Evolutionary conservation across 35 echinoderm and acorn worm species (phyloP), one percentile per base, ranked within the genome.

Genomic region (Ophioderma brevispina): DNA sequence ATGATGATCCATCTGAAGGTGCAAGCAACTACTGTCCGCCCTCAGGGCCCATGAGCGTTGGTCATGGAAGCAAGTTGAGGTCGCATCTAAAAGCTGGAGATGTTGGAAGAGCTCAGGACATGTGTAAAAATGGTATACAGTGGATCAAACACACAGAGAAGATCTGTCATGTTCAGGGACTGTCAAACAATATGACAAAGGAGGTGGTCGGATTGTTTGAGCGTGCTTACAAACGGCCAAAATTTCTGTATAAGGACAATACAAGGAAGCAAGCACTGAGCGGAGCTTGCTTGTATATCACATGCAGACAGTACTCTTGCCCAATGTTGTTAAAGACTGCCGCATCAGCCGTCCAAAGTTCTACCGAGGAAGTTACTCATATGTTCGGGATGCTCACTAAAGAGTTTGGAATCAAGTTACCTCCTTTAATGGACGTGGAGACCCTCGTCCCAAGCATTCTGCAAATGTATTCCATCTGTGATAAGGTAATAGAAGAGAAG

Each of bases 251-350:
- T 32, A 85, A 64, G 55, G 5, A 33, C 21, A 2, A 32, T 33
- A 31, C 31, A 4, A 35, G 43, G 32, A 85, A 85, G 34, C 83
- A 85, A 85, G 55, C 31, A 15, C 52, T 85, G 1, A 64, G 46
- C 23, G 83, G 83, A 10, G 83, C 83, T 85, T 52, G 32, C 28
- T 17, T 85, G 31, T 85, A 36, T 59, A 30, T 59, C 31, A 1
- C 70, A 10, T 85, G 83, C 28, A 36, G 83, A 64, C 83, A 70
- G 52, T 31, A 70, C 32, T 31, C 19, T 34, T 85, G 83, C 50
- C 52, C 83, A 0, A 59, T 85, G 21, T 8, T 85, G 35, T 23
- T 85, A 11, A 37, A 31, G 36, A 40, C 63, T 85, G 32, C 70
- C 19, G 37, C 31, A 37, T 3, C 8, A 13, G 32, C 35, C 14